Evolutionary conservation across 2,888 invertebrate species (phyloP), one percentile per base, ranked within the genome.

Genomic region (Sinohyriopsis cumingii): DNA sequence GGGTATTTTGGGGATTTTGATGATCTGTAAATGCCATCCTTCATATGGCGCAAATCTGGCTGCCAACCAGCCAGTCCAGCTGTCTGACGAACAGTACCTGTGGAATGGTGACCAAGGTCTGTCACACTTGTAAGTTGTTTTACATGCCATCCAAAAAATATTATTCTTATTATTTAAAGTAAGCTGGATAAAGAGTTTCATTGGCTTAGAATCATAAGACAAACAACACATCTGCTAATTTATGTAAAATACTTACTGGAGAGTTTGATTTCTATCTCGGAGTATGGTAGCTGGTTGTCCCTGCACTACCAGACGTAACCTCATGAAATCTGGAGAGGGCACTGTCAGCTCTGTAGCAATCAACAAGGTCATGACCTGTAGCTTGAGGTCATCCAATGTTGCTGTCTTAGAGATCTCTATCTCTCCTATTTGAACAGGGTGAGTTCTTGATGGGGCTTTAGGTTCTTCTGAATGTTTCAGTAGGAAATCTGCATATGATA

Each of bases 361-460:
- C 9, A 80, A 81, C 57, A 87, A 75, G 15, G 84, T 83, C 79
- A 84, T 73, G 12, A 89, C 78, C 70, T 85, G 82, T 19, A 76
- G 77, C 68, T 87, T 87, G 15, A 89, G 76, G 60, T 88, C 88
- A 56, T 79, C 80, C 55, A 89, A 74, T 2, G 84, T 83, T 0
- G 84, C 82, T n/a, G 83, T 82, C 68, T 84, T 84, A 6, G 84
- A 82, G n/a, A 89, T 82, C 69, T 87, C 83, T 20, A 89, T 76
- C 33, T 86, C 86, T 19, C 88, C 89, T 18, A 88, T 60, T 54
- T 72, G 68, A 5, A 69, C 64, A n/a, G 76, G 75, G 18, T 64
- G 63, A 20, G 62, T 62, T 19, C 67, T 59, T 1, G 71, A 65
- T 24, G 69, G 45, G 2, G 71, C 69, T 45, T 70, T 67, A 25